Conservation (phyloP, 2,113 vertebrate genomes). For the Melanerpes formicivorus region DNA sequence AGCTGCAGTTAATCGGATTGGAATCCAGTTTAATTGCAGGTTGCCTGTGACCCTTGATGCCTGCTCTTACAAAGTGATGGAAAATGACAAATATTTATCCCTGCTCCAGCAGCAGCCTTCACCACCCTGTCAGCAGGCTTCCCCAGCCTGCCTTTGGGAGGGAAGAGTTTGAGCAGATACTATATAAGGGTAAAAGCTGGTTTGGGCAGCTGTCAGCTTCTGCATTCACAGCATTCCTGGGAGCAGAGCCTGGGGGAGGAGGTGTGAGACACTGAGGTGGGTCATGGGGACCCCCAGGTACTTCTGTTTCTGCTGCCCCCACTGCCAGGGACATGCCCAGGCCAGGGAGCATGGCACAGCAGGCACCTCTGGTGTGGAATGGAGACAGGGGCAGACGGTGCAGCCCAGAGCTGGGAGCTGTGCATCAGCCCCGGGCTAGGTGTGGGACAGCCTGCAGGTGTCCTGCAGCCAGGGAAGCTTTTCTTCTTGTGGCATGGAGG, state of each 20-base stretch:
- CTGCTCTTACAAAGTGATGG: slow-evolving; percentile 20
- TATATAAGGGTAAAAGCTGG: slow-evolving; percentile 34
- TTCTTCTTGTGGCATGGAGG: background rate
- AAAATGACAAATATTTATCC: slow-evolving; percentile 60
- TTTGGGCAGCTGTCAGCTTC: slow-evolving; percentile 29
- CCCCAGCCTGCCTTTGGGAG: background rate
- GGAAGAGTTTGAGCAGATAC: background rate
- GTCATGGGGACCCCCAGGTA: background rate
- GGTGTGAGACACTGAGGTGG: background rate
- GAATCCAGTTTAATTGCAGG: slow-evolving; percentile 2
- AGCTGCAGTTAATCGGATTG: background rate
- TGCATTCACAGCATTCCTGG: slow-evolving; percentile 27
- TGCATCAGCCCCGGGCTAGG: no score
- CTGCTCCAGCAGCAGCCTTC: background rate
- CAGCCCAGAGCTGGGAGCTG: background rate
- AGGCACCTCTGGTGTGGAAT: background rate
- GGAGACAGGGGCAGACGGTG: accelerated
- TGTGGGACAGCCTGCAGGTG: background rate
- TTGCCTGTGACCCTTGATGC: background rate
- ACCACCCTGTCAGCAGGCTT: slow-evolving; percentile 10
- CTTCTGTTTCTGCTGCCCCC: background rate
- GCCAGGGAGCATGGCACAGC: accelerated
- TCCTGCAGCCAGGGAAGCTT: background rate
- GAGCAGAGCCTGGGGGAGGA: slow-evolving; percentile 5
- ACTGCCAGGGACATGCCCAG: accelerated